These are phyloP conservation scores for Prunella strophiata DNA, from an alignment of 2,797 vertebrate genomes.

Conservation along the genomic window DNA sequence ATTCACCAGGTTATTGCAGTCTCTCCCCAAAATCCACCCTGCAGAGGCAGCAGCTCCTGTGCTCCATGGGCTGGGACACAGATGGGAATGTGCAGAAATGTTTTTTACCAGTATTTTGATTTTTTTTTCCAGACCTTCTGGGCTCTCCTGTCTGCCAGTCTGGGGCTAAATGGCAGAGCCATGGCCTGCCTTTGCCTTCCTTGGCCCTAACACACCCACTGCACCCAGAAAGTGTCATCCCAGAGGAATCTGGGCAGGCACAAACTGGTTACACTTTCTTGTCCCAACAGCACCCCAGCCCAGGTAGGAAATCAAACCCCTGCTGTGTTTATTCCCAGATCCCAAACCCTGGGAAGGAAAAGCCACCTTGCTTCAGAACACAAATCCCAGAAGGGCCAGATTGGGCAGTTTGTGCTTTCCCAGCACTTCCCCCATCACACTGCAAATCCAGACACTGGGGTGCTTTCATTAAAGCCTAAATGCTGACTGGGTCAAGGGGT, in stretches of 20 bases:
- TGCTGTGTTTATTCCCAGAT: background rate
- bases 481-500: background rate
- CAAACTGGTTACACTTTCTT: background rate
- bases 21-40: background rate
- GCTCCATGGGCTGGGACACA: accelerated
- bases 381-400: background rate
- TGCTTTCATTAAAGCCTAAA: background rate
- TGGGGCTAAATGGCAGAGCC: background rate
- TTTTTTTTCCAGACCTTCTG: background rate
- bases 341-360: background rate
- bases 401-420: background rate
- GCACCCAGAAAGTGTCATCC: background rate
- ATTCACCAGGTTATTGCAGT: background rate
- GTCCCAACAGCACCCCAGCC: background rate
- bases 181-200: accelerated
- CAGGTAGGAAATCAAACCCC: background rate
- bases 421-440: background rate
- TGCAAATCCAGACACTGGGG: background rate
- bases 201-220: background rate
- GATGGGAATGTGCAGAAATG: background rate
- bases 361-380: background rate
- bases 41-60: background rate
- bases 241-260: background rate
- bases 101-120: background rate
- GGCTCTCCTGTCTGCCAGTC: background rate